These are phyloP conservation scores for Leptinotarsa juncta DNA, from an alignment of 2,888 invertebrate species.

Conservation along the genomic window DNA sequence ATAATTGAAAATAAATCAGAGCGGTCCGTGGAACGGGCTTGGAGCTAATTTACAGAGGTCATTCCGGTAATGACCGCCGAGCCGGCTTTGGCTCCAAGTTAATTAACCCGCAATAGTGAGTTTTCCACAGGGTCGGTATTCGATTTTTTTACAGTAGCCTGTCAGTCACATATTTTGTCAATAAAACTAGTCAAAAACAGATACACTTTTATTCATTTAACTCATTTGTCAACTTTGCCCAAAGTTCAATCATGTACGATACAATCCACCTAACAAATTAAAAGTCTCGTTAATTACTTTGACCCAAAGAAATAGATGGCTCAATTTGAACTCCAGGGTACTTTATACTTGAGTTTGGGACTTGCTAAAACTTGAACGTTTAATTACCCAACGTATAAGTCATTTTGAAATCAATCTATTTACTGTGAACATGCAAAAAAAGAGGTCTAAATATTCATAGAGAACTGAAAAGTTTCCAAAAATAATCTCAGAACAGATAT, in stretches of 20 bases:
- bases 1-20: conserved; percentile 58
- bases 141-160: background rate
- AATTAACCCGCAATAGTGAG: conserved; percentile 54
- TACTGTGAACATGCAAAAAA: too few species aligned
- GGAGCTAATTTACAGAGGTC: conserved; percentile 57
- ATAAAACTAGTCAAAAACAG: background rate
- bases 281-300: too few species aligned
- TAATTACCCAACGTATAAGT: too few species aligned
- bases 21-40: conserved; percentile 42
- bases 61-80: conserved; percentile 58
- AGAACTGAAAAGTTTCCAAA: too few species aligned
- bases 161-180: background rate
- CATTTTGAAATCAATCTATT: too few species aligned
- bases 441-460: too few species aligned
- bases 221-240: background rate
- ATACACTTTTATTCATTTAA: background rate
- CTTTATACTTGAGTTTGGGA: too few species aligned
- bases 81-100: conserved; percentile 53
- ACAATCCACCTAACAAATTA: background rate
- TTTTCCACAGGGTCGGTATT: conserved; percentile 25
- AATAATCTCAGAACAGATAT: too few species aligned
- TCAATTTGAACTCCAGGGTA: too few species aligned
- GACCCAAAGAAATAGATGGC: too few species aligned
- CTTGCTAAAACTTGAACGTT: too few species aligned
- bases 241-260: background rate